Evolutionary conservation across 1,140 invertebrate species (phyloP).

Genomic region (Proctacanthus coquilletti): DNA sequence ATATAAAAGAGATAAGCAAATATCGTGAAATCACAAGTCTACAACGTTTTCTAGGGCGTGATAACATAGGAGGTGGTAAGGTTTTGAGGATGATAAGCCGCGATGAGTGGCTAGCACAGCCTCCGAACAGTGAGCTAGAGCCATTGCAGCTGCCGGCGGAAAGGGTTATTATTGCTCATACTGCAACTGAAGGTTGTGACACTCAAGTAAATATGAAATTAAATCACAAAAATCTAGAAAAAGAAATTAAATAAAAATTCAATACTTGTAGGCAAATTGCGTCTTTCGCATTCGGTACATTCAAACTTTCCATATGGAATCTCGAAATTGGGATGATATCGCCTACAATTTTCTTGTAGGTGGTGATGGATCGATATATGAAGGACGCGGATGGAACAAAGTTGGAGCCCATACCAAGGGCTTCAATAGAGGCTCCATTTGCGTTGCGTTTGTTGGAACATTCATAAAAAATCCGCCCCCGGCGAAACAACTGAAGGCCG

Average conservation of each 20-base stretch:
- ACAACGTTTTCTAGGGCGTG: slow-evolving; percentile 6
- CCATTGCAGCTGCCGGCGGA: slow-evolving; percentile 31
- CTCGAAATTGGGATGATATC: slow-evolving; percentile 42
- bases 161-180: slow-evolving; percentile 36
- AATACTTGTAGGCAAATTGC: slow-evolving; percentile 35
- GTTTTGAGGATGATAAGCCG: slow-evolving; percentile 5
- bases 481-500: slow-evolving; percentile 23
- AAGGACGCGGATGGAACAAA: slow-evolving; percentile 47
- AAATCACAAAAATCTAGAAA: too few species aligned
- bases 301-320: slow-evolving; percentile 59
- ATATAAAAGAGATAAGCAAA: too few species aligned
- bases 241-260: too few species aligned
- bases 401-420: slow-evolving; percentile 43
- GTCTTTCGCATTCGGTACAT: slow-evolving; percentile 36
- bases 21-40: too few species aligned
- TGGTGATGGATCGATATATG: slow-evolving; percentile 42
- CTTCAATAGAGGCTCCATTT: slow-evolving; percentile 43
- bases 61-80: slow-evolving; percentile 8
- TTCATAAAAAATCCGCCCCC: slow-evolving; percentile 12
- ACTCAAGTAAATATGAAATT: slow-evolving; percentile 27
- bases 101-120: slow-evolving; percentile 39
- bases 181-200: slow-evolving; percentile 32
- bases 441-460: slow-evolving; percentile 34
- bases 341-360: slow-evolving; percentile 54
- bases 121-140: slow-evolving; percentile 22